Conservation (phyloP, 30 jellyfish, hydroid and myxozoan genomes). For the Turritopsis rubra region DNA sequence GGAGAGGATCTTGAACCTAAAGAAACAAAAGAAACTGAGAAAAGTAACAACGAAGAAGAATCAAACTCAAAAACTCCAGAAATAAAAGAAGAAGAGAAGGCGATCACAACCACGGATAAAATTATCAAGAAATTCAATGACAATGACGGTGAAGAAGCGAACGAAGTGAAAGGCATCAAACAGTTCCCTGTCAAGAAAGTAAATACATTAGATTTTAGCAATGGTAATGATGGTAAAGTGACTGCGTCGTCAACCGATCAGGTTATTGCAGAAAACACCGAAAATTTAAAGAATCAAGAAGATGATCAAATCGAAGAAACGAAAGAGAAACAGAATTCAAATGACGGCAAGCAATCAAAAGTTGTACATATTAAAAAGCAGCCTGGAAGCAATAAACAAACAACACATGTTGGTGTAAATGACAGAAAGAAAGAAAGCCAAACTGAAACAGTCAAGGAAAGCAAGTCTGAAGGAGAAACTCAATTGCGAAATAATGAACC, state of each 20-base stretch:
- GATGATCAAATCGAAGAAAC: background rate
- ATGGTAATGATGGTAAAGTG: background rate
- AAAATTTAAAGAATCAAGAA: background rate
- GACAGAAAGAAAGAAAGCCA: background rate
- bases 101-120: background rate
- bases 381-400: background rate
- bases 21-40: background rate
- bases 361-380: background rate
- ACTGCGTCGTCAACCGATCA: background rate
- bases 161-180: background rate
- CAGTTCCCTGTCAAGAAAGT: background rate
- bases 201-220: background rate
- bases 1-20: background rate
- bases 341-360: background rate
- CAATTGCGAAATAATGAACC: background rate
- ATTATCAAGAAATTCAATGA: background rate
- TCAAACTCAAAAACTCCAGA: background rate
- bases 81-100: background rate
- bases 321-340: conserved; percentile 1
- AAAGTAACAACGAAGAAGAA: background rate
- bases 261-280: background rate
- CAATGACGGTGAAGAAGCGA: background rate
- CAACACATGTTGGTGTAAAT: background rate
- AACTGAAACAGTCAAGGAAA: background rate
- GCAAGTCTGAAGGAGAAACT: background rate